Base-by-base conservation (phyloP, 2,797 vertebrate genomes). In the Streptopelia turtur region DNA sequence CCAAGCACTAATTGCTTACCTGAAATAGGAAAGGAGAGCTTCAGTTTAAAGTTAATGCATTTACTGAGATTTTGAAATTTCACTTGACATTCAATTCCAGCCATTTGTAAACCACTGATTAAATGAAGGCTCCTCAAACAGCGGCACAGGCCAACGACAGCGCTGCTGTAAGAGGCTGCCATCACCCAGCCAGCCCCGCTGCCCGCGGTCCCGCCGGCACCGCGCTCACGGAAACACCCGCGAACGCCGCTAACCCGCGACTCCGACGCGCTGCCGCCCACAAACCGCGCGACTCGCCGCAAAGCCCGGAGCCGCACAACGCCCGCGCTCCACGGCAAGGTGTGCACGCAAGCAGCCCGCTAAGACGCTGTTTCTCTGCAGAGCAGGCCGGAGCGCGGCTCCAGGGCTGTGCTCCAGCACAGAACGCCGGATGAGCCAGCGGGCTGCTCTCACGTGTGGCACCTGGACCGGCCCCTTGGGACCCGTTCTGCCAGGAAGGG, bases 61-160 rank as follows among this genome's bases (percentile, higher is more conserved):
- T 88, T 83, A 95, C 27, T 8, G 11, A 69, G 82, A 92, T 95
- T 95, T 83, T 95, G 68, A 93, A 91, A 83, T 89, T 92, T 81
- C 75, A 61, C 83, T 77, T 96, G 82, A 87, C 72, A 71, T 89
- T 83, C 89, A 68, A 85, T 82, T 83, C 41, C 71, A 91, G 45
- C 17, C 39, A 69, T 77, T 93, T 89, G 60, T 85, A 93, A 94
- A 64, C 41, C 85, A 80, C 37, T 63, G 76, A 92, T 89, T 89
- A 87, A 82, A 91, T 94, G 90, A 94, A 64, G 3, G 15, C 81
- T 82, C 78, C 75, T 53, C 78, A 80, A 95, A 59, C n/a, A 79
- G 16, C 43, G 74, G 82, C 50, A 59, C 16, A 79, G 45, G 71
- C 66, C 89, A 92, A 70, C 60, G 39, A 90, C 52, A 82, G 61